phyloP scores from a whole-genome alignment of 2,888 invertebrate species.

The Apamea epomidion region DNA sequence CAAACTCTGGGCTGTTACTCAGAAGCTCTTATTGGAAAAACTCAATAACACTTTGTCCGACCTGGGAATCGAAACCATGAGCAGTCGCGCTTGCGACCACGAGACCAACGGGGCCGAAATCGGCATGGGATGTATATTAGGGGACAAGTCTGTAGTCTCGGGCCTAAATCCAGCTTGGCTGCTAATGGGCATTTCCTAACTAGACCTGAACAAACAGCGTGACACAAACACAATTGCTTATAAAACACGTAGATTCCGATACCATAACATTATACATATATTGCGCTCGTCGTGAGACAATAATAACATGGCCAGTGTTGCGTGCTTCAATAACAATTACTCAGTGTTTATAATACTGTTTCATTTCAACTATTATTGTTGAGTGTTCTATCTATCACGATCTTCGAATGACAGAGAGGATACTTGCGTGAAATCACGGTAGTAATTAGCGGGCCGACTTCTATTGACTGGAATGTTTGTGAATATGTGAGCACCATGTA shows the following conservation, averaged over 20 bases:
- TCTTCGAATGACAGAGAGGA: constrained; percentile 27
- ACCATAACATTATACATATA: constrained; percentile 65
- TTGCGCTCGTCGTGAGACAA: constrained; percentile 55
- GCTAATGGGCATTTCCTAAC: neutral
- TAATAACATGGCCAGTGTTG: constrained; percentile 63
- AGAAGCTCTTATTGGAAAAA: no score
- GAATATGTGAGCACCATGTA: no score
- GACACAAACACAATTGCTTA: constrained; percentile 55
- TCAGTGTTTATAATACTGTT: constrained; percentile 61
- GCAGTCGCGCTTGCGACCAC: no score
- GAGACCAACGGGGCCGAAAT: neutral
- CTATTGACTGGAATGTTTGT: no score
- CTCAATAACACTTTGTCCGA: no score
- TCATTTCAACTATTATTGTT: constrained; percentile 49
- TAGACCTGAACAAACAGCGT: constrained; percentile 46
- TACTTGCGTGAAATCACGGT: constrained; percentile 34
- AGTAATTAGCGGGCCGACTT: constrained; percentile 39
- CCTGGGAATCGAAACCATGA: no score
- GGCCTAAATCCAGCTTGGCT: neutral
- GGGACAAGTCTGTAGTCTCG: neutral
- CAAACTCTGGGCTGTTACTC: no score
- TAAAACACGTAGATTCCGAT: constrained; percentile 61
- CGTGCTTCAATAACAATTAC: constrained; percentile 68
- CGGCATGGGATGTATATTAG: no score
- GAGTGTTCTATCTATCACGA: constrained; percentile 51